Conservation (phyloP, 2,113 vertebrate genomes). For the Asarcornis scutulata region DNA sequence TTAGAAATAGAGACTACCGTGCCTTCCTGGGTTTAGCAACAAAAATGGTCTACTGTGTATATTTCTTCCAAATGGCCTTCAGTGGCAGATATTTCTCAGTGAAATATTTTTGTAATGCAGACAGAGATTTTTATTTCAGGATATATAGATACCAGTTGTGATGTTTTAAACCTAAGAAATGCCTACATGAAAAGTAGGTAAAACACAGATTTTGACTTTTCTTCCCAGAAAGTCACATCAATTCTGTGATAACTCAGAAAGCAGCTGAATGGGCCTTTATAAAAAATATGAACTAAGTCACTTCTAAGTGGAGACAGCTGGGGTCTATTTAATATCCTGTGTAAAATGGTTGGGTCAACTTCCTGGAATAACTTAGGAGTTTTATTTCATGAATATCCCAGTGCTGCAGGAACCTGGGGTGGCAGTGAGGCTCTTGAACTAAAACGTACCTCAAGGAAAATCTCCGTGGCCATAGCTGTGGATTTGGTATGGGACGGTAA, state of each 20-base stretch:
- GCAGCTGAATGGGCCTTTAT: constrained; percentile 29
- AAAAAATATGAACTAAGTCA: constrained; percentile 39
- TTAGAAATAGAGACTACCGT: neutral
- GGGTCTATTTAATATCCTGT: constrained; percentile 61
- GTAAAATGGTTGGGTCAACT: constrained; percentile 57
- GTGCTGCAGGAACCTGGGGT: neutral
- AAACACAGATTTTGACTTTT: neutral
- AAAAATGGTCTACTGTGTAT: neutral
- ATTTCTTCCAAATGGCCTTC: neutral
- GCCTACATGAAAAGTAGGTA: neutral
- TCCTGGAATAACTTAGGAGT: constrained; percentile 53
- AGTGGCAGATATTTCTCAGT: neutral
- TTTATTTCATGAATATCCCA: neutral
- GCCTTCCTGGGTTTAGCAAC: neutral
- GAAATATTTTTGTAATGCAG: neutral
- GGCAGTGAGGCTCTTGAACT: neutral
- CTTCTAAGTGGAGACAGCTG: constrained; percentile 64
- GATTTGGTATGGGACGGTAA: neutral
- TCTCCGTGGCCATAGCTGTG: neutral
- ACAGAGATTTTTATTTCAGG: neutral
- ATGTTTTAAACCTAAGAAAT: neutral
- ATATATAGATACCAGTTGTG: neutral
- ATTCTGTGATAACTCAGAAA: neutral
- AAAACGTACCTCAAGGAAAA: rapidly evolving
- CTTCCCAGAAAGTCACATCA: neutral